These are phyloP conservation scores for Sphaeridia pumilis DNA, from an alignment of 2,888 invertebrate genomes.

Conservation along the genomic window DNA sequence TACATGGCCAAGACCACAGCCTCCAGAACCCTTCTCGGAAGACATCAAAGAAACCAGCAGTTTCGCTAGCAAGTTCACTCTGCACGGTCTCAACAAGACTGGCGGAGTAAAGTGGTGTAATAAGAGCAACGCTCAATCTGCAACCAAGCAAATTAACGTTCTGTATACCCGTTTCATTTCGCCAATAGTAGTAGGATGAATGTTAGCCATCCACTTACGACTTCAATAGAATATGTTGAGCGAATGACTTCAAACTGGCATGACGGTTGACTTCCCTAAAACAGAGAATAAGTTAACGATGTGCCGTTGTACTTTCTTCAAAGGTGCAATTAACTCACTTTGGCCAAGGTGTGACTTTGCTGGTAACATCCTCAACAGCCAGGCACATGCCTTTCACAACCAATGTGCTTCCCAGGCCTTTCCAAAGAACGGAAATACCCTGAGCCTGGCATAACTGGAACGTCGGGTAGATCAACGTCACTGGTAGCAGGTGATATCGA, in stretches of 20 bases:
- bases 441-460: slow-evolving; percentile 58
- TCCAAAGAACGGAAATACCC: slow-evolving; percentile 85
- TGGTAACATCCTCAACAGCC: slow-evolving; percentile 83
- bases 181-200: no score
- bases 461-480: slow-evolving; percentile 60
- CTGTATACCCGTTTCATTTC: no score
- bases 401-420: slow-evolving; percentile 86
- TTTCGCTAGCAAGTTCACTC: slow-evolving; percentile 92
- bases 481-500: slow-evolving; percentile 73
- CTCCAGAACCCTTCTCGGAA: slow-evolving; percentile 81
- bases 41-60: slow-evolving; percentile 86
- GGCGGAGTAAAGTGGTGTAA: slow-evolving; percentile 85
- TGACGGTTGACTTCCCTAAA: slow-evolving; percentile 66
- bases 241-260: slow-evolving; percentile 63
- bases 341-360: slow-evolving; percentile 87
- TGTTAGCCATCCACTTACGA: no score
- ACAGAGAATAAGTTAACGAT: no score
- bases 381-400: slow-evolving; percentile 79
- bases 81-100: slow-evolving; percentile 92
- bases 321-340: no score
- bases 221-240: slow-evolving; percentile 78
- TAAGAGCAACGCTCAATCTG: no score
- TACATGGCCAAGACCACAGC: slow-evolving; percentile 55
- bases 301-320: no score
- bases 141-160: no score